Evolutionary conservation across 2,888 invertebrate genomes (phyloP).

Genomic region (Liodrosophila aerea): DNA sequence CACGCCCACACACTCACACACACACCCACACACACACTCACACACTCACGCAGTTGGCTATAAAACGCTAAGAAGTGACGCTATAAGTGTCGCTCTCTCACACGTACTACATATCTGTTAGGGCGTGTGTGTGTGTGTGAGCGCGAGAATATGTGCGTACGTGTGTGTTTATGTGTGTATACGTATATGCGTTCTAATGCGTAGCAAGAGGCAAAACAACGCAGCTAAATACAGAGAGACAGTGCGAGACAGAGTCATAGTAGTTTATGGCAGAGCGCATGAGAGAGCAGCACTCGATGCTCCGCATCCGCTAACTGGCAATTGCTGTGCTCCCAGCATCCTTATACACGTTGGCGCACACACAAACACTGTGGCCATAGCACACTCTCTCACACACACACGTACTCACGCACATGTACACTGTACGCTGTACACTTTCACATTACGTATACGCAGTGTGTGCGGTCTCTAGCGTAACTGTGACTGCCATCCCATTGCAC

Average conservation of each 20-base stretch:
- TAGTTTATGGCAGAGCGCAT: background rate
- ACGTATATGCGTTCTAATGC: conserved; percentile 18
- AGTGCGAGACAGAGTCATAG: conserved; percentile 6
- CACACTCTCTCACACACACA: conserved; percentile 15
- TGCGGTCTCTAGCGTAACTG: no score
- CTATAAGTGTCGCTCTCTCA: conserved; percentile 24
- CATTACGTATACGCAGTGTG: conserved; percentile 9
- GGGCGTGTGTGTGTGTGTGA: conserved; percentile 9
- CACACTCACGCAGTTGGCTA: conserved; percentile 22
- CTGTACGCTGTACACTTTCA: conserved; percentile 26
- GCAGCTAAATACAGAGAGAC: conserved; percentile 1
- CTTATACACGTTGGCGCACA: conserved; percentile 49
- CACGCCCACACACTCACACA: conserved; percentile 9
- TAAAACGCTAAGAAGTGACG: conserved; percentile 52
- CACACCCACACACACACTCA: conserved; percentile 22
- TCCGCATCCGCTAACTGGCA: conserved; percentile 28
- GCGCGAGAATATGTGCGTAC: conserved; percentile 12
- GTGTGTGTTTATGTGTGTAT: conserved; percentile 14
- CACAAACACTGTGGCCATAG: conserved; percentile 54
- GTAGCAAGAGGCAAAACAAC: conserved; percentile 29
- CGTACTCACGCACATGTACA: conserved; percentile 5
- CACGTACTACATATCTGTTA: conserved; percentile 5
- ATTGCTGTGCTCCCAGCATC: conserved; percentile 62
- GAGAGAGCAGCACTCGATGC: background rate
- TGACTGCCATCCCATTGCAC: no score